phyloP scores from a whole-genome alignment of 2,888 invertebrate genomes.

The Ectropis crepuscularia region DNA sequence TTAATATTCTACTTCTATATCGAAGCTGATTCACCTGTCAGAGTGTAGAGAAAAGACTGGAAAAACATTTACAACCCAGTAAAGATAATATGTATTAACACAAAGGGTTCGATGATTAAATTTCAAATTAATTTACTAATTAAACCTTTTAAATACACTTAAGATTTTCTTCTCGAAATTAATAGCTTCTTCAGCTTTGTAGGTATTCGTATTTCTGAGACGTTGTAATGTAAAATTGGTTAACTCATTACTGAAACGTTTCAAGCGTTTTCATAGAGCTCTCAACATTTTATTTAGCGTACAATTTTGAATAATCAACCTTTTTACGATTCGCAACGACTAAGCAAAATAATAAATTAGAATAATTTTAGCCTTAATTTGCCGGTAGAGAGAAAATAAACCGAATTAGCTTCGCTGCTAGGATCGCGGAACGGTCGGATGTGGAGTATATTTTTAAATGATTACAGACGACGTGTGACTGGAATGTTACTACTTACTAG shows the following conservation, averaged over 20 bases:
- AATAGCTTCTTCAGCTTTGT: constrained; percentile 10
- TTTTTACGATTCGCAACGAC: constrained; percentile 40
- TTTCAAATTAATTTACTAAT: constrained; percentile 11
- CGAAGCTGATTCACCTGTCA: no score
- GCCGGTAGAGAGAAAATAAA: constrained; percentile 60
- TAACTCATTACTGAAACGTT: constrained; percentile 29
- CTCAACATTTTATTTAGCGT: constrained; percentile 23
- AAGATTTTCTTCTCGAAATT: constrained; percentile 4
- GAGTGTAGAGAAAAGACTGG: no score
- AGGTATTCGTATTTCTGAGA: constrained; percentile 4
- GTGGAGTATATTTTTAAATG: constrained; percentile 10
- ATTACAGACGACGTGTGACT: no score
- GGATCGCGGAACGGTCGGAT: constrained; percentile 22
- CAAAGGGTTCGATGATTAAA: constrained; percentile 12
- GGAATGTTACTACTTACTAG: no score
- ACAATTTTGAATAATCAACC: constrained; percentile 30
- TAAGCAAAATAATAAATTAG: constrained; percentile 56
- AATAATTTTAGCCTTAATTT: constrained; percentile 58
- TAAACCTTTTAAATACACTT: constrained; percentile 9
- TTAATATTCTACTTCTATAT: not conserved
- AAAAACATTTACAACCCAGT: not conserved
- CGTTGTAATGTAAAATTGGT: constrained; percentile 13
- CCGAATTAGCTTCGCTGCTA: constrained; percentile 60
- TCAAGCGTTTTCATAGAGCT: constrained; percentile 20
- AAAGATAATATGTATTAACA: not conserved